A percentile compares a stretch with the other conserved stretches of the same genome.
Conservation (phyloP, 1,140 invertebrate genomes). For the Zaprionus nigranus region DNA sequence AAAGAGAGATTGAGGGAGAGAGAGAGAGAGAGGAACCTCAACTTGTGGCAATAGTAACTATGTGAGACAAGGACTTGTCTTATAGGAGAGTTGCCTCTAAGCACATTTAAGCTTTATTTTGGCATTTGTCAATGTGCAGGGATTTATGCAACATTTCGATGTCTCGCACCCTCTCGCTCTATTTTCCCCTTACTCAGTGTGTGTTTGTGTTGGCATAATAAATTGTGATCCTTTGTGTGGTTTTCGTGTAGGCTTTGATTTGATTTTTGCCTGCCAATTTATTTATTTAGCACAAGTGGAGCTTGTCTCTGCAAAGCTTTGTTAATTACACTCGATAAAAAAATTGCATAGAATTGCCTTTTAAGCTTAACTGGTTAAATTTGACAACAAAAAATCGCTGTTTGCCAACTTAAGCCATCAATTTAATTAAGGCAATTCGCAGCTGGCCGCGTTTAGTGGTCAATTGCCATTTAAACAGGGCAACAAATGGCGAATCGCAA, state of each 20-base stretch:
- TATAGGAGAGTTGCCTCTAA: constrained; percentile 50
- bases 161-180: constrained; percentile 8
- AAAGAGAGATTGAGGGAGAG: constrained; percentile 28
- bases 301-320: constrained; percentile 35
- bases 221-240: constrained; percentile 76
- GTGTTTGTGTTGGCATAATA: constrained; percentile 60
- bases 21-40: constrained; percentile 6
- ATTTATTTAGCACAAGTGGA: constrained; percentile 73
- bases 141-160: constrained; percentile 74
- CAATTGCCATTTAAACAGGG: constrained; percentile 31
- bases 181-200: not conserved
- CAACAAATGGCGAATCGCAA: constrained; percentile 12
- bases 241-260: constrained; percentile 76
- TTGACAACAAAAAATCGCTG: constrained; percentile 29
- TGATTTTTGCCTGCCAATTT: constrained; percentile 69
- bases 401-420: constrained; percentile 45
- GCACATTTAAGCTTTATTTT: constrained; percentile 81
- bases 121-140: constrained; percentile 79
- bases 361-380: not conserved
- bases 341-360: not conserved
- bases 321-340: constrained; percentile 18
- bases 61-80: constrained; percentile 55
- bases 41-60: constrained; percentile 50
- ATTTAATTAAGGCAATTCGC: constrained; percentile 74
- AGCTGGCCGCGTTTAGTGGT: constrained; percentile 43